These are phyloP conservation scores for Poeciliopsis turneri DNA, from an alignment of 2,797 vertebrate species.

Conservation along the genomic window DNA sequence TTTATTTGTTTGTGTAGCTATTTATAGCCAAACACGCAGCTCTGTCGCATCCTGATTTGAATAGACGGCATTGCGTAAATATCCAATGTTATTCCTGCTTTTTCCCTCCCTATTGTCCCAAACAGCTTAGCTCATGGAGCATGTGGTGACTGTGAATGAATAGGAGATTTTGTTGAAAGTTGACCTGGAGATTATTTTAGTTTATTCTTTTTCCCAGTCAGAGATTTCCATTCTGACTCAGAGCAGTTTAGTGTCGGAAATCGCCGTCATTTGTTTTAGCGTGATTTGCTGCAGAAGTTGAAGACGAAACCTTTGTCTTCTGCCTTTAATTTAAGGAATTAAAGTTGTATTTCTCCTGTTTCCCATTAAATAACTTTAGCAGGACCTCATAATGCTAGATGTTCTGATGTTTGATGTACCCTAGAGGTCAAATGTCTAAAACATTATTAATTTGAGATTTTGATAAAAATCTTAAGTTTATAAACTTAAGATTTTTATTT, in stretches of 20 bases:
- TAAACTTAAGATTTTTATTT: too few species aligned
- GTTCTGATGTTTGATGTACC: background rate
- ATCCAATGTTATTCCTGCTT: conserved; percentile 10
- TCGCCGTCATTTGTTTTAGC: background rate
- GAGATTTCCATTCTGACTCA: conserved; percentile 25
- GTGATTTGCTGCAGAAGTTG: background rate
- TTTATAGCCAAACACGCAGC: conserved; percentile 17
- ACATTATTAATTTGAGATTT: background rate
- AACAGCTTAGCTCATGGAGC: conserved; percentile 16
- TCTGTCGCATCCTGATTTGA: conserved; percentile 41
- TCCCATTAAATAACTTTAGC: background rate
- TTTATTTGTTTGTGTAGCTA: conserved; percentile 36
- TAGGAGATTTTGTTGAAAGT: conserved; percentile 27
- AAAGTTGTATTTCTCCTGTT: background rate
- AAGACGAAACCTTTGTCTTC: background rate
- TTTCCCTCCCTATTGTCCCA: conserved; percentile 5
- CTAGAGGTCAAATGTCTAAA: background rate
- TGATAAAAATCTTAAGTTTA: background rate
- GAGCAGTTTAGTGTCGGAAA: background rate
- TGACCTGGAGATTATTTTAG: conserved; percentile 11
- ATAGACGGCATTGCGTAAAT: conserved; percentile 8
- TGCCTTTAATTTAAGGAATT: too few species aligned
- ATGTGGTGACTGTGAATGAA: conserved; percentile 13
- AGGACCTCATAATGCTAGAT: background rate
- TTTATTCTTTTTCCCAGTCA: conserved; percentile 16